Evolutionary conservation across 1,140 invertebrate genomes (phyloP), one percentile per base, ranked within the genome.

Genomic region (Calephelis virginiensis): DNA sequence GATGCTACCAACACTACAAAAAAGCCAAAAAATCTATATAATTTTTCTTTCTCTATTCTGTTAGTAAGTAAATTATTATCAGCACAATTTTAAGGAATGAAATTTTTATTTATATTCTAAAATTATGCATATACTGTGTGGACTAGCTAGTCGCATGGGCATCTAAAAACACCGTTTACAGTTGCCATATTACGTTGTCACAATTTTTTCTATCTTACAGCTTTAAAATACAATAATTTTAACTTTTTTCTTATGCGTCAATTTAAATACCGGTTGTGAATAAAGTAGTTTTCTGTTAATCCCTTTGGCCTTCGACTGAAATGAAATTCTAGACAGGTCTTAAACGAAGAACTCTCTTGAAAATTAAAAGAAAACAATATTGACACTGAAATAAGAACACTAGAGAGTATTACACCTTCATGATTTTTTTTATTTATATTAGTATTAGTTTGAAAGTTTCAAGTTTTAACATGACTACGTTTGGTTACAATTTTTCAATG

Each of bases 221-320:
- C 61, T 69, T 64, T 64, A 53, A 64, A 61, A 17, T 47, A 63
- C 50, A 63, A 67, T 53, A 63, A 43, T 62, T 62, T 67, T 56
- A 45, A 64, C 37, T 11, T 11, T 64, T 64, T 61, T 64, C 69
- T 66, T 70, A 61, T 70, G 69, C 64, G 79, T 79, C 77, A 79
- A 81, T 81, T 81, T 79, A 71, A 66, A 65, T 68, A 59, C 77
- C 73, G 79, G 79, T 81, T 82, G 78, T 82, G 78, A 82, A 59
- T 75, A 77, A 77, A 64, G 67, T 74, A 76, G 70, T 71, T 74
- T 74, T 69, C 61, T 56, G 74, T 69, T 73, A 49, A 43, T 53
- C 50, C 50, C 48, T 59, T 59, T 72, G 64, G 64, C 68, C 48
- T 70, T 65, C 38, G 28, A 38, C 61, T 38, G 45, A n/a, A 46